Evolutionary conservation across 35 echinoderm and acorn worm species (phyloP).

Genomic region (Diadema setosum): DNA sequence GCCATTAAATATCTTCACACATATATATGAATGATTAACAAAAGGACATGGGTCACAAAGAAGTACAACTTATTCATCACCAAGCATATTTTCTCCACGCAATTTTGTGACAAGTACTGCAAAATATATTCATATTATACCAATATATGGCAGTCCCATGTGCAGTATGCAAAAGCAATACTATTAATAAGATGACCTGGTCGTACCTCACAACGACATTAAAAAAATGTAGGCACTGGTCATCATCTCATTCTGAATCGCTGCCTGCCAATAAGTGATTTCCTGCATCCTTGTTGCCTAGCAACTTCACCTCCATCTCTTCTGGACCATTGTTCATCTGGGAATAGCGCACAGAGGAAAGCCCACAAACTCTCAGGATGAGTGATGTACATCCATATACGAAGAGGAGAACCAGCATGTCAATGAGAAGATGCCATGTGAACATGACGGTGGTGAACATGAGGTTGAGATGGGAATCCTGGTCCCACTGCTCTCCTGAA

Average conservation of each 20-base stretch:
- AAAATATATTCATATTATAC: too few species aligned
- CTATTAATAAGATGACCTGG: neutral
- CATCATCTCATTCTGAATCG: neutral
- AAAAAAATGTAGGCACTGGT: too few species aligned
- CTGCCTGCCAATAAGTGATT: neutral
- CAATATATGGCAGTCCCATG: too few species aligned
- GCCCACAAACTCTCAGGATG: constrained; percentile 36
- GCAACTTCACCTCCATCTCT: constrained; percentile 63
- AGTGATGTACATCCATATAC: constrained; percentile 50
- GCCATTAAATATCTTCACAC: too few species aligned
- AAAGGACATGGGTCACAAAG: too few species aligned
- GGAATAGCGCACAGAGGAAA: constrained; percentile 36
- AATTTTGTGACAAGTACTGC: too few species aligned
- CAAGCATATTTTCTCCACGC: too few species aligned
- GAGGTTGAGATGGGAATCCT: constrained; percentile 55
- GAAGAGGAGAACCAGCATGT: constrained; percentile 62
- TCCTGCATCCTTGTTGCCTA: constrained; percentile 18
- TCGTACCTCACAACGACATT: too few species aligned
- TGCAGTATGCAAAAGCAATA: too few species aligned
- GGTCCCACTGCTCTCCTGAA: constrained; percentile 62
- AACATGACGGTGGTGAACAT: constrained; percentile 76
- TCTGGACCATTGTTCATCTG: constrained; percentile 45
- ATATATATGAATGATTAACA: too few species aligned
- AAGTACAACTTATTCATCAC: too few species aligned
- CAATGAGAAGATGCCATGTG: constrained; percentile 78